These are phyloP conservation scores for Netelia fuscicornis DNA, from an alignment of 2,888 invertebrate genomes.

Conservation along the genomic window DNA sequence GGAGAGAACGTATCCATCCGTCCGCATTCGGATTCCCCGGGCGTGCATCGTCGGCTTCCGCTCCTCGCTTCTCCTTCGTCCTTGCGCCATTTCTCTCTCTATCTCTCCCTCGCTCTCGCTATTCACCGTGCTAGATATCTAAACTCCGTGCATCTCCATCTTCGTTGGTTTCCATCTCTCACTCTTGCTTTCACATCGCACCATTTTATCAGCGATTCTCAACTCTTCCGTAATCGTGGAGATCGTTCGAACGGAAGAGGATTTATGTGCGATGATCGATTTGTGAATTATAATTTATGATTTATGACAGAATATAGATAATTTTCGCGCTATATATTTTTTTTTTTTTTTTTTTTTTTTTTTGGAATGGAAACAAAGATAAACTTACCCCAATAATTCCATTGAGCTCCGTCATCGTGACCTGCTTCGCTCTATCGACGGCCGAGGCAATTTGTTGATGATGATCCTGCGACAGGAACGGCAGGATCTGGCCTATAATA, in stretches of 20 bases:
- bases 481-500: slow-evolving; percentile 97
- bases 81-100: slow-evolving; percentile 66
- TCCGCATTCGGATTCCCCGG: slow-evolving; percentile 82
- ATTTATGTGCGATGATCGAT: no score
- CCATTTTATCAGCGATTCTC: slow-evolving; percentile 53
- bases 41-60: slow-evolving; percentile 82
- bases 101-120: slow-evolving; percentile 24
- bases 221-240: slow-evolving; percentile 11
- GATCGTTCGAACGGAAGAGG: no score
- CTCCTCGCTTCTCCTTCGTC: slow-evolving; percentile 60
- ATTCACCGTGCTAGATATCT: slow-evolving; percentile 43
- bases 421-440: slow-evolving; percentile 97
- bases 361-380: background rate
- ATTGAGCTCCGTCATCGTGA: slow-evolving; percentile 97
- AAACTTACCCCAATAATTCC: slow-evolving; percentile 96
- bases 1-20: slow-evolving; percentile 79
- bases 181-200: slow-evolving; percentile 46
- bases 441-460: slow-evolving; percentile 97
- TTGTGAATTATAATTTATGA: no score
- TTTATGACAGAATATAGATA: no score
- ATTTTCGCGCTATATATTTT: no score
- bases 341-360: no score
- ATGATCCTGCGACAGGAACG: slow-evolving; percentile 95
- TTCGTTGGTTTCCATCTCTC: slow-evolving; percentile 38
- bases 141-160: background rate